Percentiles rank a stretch among this genome's conserved stretches.
Conservation (phyloP, 2,888 invertebrate species). For the Melinopterus prodromus region DNA sequence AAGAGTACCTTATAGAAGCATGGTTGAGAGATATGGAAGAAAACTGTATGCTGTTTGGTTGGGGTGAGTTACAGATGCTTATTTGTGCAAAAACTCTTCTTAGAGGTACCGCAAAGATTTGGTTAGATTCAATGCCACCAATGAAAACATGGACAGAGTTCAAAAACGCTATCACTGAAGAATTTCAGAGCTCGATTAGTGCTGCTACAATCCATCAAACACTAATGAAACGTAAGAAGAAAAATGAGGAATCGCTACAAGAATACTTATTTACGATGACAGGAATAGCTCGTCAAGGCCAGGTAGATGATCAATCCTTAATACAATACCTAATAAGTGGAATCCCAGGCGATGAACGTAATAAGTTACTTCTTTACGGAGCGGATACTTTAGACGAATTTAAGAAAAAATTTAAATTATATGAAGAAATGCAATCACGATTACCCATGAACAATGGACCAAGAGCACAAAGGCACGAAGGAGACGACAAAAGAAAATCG, state of each 20-base stretch:
- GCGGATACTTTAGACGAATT: constrained; percentile 20
- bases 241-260: constrained; percentile 5
- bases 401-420: constrained; percentile 7
- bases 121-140: background rate
- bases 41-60: background rate
- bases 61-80: constrained; percentile 5
- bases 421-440: constrained; percentile 11
- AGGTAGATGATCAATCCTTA: constrained; percentile 5
- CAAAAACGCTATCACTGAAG: background rate
- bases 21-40: constrained; percentile 10
- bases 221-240: background rate
- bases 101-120: constrained; percentile 11
- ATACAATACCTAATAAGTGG: constrained; percentile 35
- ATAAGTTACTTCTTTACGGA: constrained; percentile 36
- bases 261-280: constrained; percentile 16
- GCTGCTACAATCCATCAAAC: no score
- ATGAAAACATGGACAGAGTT: constrained; percentile 9
- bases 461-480: background rate
- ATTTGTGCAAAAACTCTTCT: constrained; percentile 13
- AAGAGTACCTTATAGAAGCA: constrained; percentile 5
- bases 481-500: background rate
- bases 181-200: no score
- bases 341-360: constrained; percentile 19
- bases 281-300: constrained; percentile 15
- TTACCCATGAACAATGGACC: constrained; percentile 7